Conservation (phyloP, 2,113 vertebrate genomes). For the Myanophis thanlyinensis region DNA sequence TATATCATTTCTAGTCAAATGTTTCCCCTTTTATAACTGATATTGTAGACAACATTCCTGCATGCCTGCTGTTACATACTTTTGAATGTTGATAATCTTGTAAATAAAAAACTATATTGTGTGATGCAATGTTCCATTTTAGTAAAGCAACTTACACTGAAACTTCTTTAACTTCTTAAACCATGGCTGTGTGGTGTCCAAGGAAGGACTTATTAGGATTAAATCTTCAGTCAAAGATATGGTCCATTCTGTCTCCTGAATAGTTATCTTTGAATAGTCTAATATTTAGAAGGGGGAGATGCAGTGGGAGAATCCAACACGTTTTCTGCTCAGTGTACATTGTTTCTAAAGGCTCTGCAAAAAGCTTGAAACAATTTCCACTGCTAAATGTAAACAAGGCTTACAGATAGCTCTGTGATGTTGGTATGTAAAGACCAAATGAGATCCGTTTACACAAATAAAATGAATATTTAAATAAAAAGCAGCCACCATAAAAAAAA, state of each 20-base stretch:
- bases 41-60: neutral
- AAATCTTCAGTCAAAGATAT: slow-evolving; percentile 25
- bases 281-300: neutral
- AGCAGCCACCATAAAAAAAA: slow-evolving; percentile 66
- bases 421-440: slow-evolving; percentile 43
- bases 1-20: neutral
- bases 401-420: slow-evolving; percentile 55
- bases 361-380: slow-evolving; percentile 64
- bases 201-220: neutral
- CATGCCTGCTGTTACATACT: neutral
- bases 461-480: slow-evolving; percentile 69
- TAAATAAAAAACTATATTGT: neutral
- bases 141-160: neutral
- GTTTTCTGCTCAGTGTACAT: slow-evolving; percentile 25
- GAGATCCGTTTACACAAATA: slow-evolving; percentile 62
- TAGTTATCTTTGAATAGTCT: neutral
- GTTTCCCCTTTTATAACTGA: neutral
- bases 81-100: neutral
- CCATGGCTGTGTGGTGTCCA: neutral
- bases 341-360: slow-evolving; percentile 48
- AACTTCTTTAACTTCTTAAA: neutral
- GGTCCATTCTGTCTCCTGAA: slow-evolving; percentile 23
- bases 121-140: neutral
- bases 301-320: slow-evolving; percentile 23
- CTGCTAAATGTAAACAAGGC: slow-evolving; percentile 53